Conservation (phyloP, 2,797 vertebrate genomes). For the Enteromius thamalakanensis region DNA sequence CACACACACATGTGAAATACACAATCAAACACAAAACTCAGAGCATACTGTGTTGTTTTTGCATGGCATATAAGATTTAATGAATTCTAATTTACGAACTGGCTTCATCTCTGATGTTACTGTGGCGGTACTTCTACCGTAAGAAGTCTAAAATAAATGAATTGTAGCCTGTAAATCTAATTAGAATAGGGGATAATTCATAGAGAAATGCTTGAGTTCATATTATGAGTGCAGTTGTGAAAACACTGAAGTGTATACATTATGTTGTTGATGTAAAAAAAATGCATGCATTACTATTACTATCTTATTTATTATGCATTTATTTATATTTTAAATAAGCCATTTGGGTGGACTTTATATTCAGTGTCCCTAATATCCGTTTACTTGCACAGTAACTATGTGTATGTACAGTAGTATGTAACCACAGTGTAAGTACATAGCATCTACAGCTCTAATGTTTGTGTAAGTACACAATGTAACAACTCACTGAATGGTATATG, state of each 20-base stretch:
- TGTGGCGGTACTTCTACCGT: not conserved
- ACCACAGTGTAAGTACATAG: too few species aligned
- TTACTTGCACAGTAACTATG: too few species aligned
- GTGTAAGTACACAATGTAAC: too few species aligned
- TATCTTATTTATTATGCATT: not conserved
- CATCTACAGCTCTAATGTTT: too few species aligned
- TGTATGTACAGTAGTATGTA: too few species aligned
- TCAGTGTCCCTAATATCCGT: too few species aligned
- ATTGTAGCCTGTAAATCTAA: not conserved
- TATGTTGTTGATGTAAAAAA: not conserved
- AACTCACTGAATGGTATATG: too few species aligned
- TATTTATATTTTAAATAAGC: not conserved
- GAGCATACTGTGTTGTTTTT: not conserved
- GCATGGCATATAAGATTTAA: not conserved
- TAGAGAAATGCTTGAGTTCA: not conserved
- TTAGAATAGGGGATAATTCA: not conserved
- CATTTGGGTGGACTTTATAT: not conserved
- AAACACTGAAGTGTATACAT: not conserved
- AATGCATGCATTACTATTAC: not conserved
- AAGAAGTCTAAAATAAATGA: not conserved
- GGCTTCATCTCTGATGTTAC: not conserved
- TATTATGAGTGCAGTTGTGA: not conserved
- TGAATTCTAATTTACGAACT: not conserved
- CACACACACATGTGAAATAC: conserved; percentile 7
- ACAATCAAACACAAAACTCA: not conserved